Evolutionary conservation across 2,888 invertebrate species (phyloP), one percentile per base, ranked within the genome.

Genomic region (Pandemis heparana): DNA sequence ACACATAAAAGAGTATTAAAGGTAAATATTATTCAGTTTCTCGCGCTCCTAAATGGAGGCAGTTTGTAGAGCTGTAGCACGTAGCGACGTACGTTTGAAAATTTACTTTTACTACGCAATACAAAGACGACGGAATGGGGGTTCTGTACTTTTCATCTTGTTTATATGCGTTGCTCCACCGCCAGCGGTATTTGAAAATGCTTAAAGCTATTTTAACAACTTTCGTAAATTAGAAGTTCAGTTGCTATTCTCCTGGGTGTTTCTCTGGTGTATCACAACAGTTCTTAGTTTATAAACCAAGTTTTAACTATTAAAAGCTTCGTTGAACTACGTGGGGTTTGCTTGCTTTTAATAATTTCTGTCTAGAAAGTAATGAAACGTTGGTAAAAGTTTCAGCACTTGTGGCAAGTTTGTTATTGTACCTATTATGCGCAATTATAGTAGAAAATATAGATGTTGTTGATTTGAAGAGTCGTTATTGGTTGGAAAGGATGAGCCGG

Each of bases 11-110:
- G 79, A 78, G 79, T 82, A 82, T 85, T 80, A 79, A 83, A 84
- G 78, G 80, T 84, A 85, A 85, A 87, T 84, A 83, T 83, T 83
- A 82, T 82, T 83, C 82, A 82, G 80, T 84, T 85, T 77, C 79
- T 60, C 64, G 73, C 69, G 69, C 73, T 74, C 69, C 60, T 70
- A 74, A 74, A 70, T 74, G 70, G 70, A 66, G 70, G 70, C 70
- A 70, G 74, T 70, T 74, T 74, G 74, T 74, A 51, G 66, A 60
- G 74, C 65, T 70, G 69, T 70, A 68, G 63, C 66, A 64, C 64
- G 69, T 65, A 65, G 74, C 67, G 62, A 70, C 65, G 70, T 70
- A 70, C 66, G 70, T 66, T 53, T 66, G 70, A 62, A 70, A 70
- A 70, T 70, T 70, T 74, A 70, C 74, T 70, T 73, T 74, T 74